Base-by-base conservation (phyloP, 2,888 invertebrate genomes). In the Drosophila nigricruria region DNA sequence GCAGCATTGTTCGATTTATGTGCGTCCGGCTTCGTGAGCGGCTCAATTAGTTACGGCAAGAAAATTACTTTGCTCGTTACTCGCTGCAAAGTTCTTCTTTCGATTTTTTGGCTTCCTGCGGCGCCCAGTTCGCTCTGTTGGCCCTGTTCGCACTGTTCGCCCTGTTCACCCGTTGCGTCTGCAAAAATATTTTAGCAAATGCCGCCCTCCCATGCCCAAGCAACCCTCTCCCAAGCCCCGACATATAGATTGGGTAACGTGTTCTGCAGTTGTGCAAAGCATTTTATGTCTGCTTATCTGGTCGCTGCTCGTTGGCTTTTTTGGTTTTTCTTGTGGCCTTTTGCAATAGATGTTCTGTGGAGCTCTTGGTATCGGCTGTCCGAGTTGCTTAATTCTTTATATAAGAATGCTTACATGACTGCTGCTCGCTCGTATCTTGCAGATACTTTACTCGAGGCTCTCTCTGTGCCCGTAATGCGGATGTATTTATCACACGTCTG, bases 401-500 rank as follows among this genome's bases (percentile, higher is more conserved):
- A 68, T 71, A 74, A 74, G 79, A 70, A 79, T 65, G 57, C 75
- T 79, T 71, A 67, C 54, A 68, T 54, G 70, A 67, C 64, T 69
- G 74, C 61, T 72, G 49, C 57, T 58, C 40, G 42, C 59, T 60
- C 63, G 75, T 80, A 82, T 88, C 88, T 87, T 76, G 82, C 79
- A 87, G 89, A 81, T 89, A 87, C 72, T 80, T 59, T 87, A 81
- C 70, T 74, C 59, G 73, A 27, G 61, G 53, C 65, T 60, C 45
- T 60, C 45, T 72, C 40, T 56, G 45, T 53, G 78, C 36, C 57
- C 69, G 82, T 86, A 84, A 88, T 87, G 89, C 89, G 89, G 89
- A 89, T 84, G 85, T 82, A 89, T 84, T 87, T 87, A 89, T 89
- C 88, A 87, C 89, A 84, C 89, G 89, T 87, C 85, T 73, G 82